These are phyloP conservation scores for Koerneria pararmatus DNA, from an alignment of 2,888 invertebrate species.

Conservation along the genomic window DNA sequence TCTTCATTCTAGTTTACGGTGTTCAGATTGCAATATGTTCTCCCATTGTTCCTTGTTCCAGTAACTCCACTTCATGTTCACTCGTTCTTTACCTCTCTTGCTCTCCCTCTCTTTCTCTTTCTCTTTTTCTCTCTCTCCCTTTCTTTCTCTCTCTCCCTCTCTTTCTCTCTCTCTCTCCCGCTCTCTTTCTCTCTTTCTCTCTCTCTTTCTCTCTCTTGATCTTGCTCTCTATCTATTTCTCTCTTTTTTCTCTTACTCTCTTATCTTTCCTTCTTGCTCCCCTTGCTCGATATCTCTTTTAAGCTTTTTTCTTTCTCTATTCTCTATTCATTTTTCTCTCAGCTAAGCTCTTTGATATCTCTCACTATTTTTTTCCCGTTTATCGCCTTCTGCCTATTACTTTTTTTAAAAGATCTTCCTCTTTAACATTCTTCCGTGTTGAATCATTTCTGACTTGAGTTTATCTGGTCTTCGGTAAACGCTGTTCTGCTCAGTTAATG, in stretches of 20 bases:
- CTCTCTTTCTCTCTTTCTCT: background rate
- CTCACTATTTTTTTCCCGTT: background rate
- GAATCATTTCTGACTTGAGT: too few relatives aligned
- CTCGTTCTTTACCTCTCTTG: too few relatives aligned
- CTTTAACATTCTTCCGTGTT: too few relatives aligned
- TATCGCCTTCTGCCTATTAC: too few relatives aligned
- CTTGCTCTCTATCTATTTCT: background rate
- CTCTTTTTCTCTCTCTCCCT: background rate
- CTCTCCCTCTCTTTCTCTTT: constrained; percentile 7
- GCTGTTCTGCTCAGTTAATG: constrained; percentile 14
- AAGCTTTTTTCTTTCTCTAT: background rate
- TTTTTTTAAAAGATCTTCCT: too few relatives aligned
- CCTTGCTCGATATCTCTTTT: too few relatives aligned
- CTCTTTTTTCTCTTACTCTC: background rate
- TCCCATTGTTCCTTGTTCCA: constrained; percentile 16
- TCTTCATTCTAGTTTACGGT: constrained; percentile 13
- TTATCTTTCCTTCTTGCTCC: background rate
- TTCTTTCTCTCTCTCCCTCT: background rate
- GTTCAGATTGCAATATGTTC: background rate
- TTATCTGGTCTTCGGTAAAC: too few relatives aligned
- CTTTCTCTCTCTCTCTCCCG: background rate
- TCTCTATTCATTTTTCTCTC: background rate
- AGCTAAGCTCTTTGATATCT: too few relatives aligned
- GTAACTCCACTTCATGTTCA: constrained; percentile 10
- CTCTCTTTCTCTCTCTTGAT: constrained; percentile 7